Evolutionary conservation across 2,888 invertebrate genomes (phyloP), one percentile per base, ranked within the genome.

Genomic region (Sarcophaga variegata): DNA sequence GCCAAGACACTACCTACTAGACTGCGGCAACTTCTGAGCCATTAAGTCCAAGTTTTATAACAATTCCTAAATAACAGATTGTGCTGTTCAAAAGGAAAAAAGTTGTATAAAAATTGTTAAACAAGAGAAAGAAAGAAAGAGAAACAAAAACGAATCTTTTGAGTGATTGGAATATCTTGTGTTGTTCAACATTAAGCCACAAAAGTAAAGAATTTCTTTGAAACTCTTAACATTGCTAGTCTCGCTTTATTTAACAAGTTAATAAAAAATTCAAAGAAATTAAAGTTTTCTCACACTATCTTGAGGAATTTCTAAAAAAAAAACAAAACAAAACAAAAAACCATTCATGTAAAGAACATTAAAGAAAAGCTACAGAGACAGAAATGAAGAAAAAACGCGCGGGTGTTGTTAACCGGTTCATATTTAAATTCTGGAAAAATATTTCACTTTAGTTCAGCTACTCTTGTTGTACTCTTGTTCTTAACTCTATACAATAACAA

Each of bases 341-440:
- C 8, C 60, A 70, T 20, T 14, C 59, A 59, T 59, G 5, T 17
- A 17, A 4, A 14, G n/a, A 59, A 14, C 4, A 5, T 54, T 54
- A 25, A 77, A 60, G 14, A 3, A 45, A 20, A 14, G 17, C 4
- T 17, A 54, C 54, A 54, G 54, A 54, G 54, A 12, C 54, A 54
- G 17, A 54, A 54, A 54, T 54, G 17, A 22, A 62, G 8, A 62
- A 20, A 20, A 60, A 79, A 81, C 59, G 84, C 84, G 84, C 80
- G 84, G 84, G 84, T 77, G 84, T 81, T 80, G 27, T 80, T 74
- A 85, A 85, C 84, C 84, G 84, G 84, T 85, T 85, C 76, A 77
- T 76, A 77, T 76, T 81, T 76, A 77, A 85, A 81, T 81, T 71
- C 66, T n/a, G 75, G 54, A 54, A 81, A 78, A 83, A 74, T 72